Evolutionary conservation across 2,888 invertebrate species (phyloP), one percentile per base, ranked within the genome.

Genomic region (Orchestes rusci): DNA sequence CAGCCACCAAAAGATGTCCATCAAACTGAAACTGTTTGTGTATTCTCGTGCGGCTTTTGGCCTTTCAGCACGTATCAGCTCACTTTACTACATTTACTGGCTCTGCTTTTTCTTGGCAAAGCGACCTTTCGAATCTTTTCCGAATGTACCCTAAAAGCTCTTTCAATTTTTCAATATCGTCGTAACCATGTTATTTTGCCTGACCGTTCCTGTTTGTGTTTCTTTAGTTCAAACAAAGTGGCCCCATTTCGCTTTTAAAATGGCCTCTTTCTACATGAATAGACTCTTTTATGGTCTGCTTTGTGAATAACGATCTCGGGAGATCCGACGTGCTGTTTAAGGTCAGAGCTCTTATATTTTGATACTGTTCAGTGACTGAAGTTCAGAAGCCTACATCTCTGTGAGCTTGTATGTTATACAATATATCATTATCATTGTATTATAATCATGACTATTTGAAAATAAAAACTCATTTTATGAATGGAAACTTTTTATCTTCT

Each of bases 1-100:
- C 65, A 64, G 61, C 63, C 66, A 66, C 66, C 66, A 66, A 67
- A 66, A 67, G 59, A 57, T 62, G 61, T 58, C 62, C 60, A 63
- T 64, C 63, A 63, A 10, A 60, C 60, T 61, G 62, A 56, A 61
- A 61, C 59, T 61, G 38, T 34, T 48, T 58, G 53, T 56, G 56
- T 60, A 63, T 64, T 60, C 64, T 63, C 63, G 53, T 61, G 63
- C 59, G 64, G 62, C 63, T 59, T 63, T 58, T 57, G 45, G 38
- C 42, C 32, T 46, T 60, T 59, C 60, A 57, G 55, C 56, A 56
- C 58, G 56, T 58, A 59, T 56, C 59, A 55, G 57, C 58, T 56
- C 59, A 57, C 59, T 60, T 60, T 62, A 57, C 58, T 58, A 48
- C 59, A 59, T 60, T 61, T 60, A 60, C 58, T 53, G 56, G 5